A percentile compares a stretch with the other conserved stretches of the same genome.
phyloP scores from a whole-genome alignment of 2,888 invertebrate species.

The Gibbula magus region DNA sequence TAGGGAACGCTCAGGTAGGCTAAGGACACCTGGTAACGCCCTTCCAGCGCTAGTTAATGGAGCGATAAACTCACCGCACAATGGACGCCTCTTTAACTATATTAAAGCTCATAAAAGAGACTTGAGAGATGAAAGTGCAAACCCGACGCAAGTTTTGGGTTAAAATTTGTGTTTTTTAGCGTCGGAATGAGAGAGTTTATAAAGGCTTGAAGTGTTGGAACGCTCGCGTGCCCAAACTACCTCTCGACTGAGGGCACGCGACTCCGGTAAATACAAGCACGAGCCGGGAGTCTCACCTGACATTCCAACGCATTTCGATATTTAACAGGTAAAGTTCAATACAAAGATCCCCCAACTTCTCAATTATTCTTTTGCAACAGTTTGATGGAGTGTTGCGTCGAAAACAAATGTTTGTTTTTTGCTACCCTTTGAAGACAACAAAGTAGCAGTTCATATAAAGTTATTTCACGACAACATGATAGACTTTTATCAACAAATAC shows the following conservation, averaged over 20 bases:
- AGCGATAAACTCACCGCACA: too few species aligned
- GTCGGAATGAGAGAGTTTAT: too few species aligned
- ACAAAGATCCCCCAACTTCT: background rate
- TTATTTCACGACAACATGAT: background rate
- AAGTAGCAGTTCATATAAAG: background rate
- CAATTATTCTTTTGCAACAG: slow-evolving; percentile 9
- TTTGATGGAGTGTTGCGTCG: background rate
- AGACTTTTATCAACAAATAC: too few species aligned
- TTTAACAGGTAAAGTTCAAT: background rate
- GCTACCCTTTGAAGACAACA: background rate
- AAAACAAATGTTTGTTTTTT: background rate
- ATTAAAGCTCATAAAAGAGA: too few species aligned
- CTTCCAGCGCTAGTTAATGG: too few species aligned
- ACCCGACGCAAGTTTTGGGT: too few species aligned
- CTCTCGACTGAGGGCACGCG: slow-evolving; percentile 6
- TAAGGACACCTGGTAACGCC: too few species aligned
- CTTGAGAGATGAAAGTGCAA: too few species aligned
- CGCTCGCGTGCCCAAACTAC: background rate
- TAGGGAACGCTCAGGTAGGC: too few species aligned
- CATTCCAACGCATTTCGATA: slow-evolving; percentile 10
- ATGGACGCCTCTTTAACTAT: too few species aligned
- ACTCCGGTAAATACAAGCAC: background rate
- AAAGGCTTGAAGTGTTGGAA: background rate
- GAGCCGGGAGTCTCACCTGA: background rate
- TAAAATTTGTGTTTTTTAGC: too few species aligned